Conservation (phyloP, 2,797 vertebrate genomes). For the Diplodus puntazzo region DNA sequence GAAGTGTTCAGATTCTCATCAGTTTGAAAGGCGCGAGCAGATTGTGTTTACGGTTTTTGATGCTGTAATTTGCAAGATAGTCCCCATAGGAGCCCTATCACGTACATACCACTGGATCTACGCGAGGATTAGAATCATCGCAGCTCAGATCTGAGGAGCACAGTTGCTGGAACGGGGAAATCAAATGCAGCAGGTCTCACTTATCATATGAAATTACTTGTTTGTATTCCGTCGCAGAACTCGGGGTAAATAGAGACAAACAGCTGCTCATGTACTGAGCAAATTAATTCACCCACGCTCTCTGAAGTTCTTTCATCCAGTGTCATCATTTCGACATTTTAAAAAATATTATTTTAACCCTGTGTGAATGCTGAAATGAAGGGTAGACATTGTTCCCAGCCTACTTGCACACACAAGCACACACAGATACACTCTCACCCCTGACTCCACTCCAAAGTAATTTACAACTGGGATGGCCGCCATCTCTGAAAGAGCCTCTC, state of each 20-base stretch:
- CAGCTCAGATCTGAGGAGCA: slow-evolving; percentile 20
- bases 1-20: slow-evolving; percentile 23
- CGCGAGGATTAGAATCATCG: slow-evolving; percentile 32
- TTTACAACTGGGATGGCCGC: slow-evolving; percentile 73
- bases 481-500: slow-evolving; percentile 71
- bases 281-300: slow-evolving; percentile 32
- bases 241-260: slow-evolving; percentile 55
- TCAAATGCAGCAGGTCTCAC: slow-evolving; percentile 46
- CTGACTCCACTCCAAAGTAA: slow-evolving; percentile 80
- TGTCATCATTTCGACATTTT: slow-evolving; percentile 38
- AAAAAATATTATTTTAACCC: not conserved
- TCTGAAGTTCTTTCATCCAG: slow-evolving; percentile 22
- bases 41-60: slow-evolving; percentile 50
- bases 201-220: slow-evolving; percentile 55
- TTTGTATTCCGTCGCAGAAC: slow-evolving; percentile 44
- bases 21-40: slow-evolving; percentile 29
- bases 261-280: slow-evolving; percentile 37
- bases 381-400: slow-evolving; percentile 13
- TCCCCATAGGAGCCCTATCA: slow-evolving; percentile 38
- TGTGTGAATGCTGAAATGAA: slow-evolving; percentile 33
- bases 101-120: slow-evolving; percentile 3
- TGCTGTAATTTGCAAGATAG: slow-evolving; percentile 27
- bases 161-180: slow-evolving; percentile 41
- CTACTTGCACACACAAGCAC: slow-evolving; percentile 26
- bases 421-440: slow-evolving; percentile 48